These are phyloP conservation scores for Archivesica marissinica DNA, from an alignment of 1,140 invertebrate genomes.

Conservation along the genomic window DNA sequence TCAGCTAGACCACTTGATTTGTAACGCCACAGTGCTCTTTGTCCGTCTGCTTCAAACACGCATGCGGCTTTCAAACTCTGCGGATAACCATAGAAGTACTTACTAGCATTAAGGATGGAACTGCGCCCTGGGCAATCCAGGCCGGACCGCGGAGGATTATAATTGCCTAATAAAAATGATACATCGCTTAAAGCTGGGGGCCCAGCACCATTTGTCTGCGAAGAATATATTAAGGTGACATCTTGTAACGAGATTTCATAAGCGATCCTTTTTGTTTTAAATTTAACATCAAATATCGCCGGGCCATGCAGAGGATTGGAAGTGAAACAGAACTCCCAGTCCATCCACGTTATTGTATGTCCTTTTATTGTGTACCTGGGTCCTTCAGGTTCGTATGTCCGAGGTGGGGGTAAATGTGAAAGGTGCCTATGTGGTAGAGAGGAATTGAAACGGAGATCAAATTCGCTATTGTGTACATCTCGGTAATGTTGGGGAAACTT, in stretches of 20 bases:
- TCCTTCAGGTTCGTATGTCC: conserved; percentile 45
- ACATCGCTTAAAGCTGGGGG: conserved; percentile 30
- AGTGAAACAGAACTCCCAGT: conserved; percentile 45
- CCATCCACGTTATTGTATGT: conserved; percentile 41
- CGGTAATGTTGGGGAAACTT: conserved; percentile 20
- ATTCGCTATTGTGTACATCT: not conserved
- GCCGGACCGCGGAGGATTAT: conserved; percentile 28
- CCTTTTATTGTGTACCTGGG: conserved; percentile 40
- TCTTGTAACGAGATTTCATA: conserved; percentile 61
- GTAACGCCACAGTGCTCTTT: conserved; percentile 49
- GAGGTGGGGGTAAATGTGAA: conserved; percentile 40
- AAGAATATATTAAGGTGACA: conserved; percentile 50
- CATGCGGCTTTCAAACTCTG: conserved; percentile 7
- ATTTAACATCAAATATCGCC: conserved; percentile 41
- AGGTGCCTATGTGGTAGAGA: conserved; percentile 27
- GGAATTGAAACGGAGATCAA: not conserved
- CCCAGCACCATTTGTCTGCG: conserved; percentile 37
- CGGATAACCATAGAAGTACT: not conserved
- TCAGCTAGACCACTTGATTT: conserved; percentile 15
- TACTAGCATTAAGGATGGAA: not conserved
- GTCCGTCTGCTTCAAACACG: conserved; percentile 55
- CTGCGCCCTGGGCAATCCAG: conserved; percentile 50
- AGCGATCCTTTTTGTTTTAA: conserved; percentile 48
- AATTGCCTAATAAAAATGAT: conserved; percentile 35
- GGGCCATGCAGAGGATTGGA: conserved; percentile 46